Evolutionary conservation across 2,113 vertebrate genomes (phyloP).

Genomic region (Ondatra zibethicus): DNA sequence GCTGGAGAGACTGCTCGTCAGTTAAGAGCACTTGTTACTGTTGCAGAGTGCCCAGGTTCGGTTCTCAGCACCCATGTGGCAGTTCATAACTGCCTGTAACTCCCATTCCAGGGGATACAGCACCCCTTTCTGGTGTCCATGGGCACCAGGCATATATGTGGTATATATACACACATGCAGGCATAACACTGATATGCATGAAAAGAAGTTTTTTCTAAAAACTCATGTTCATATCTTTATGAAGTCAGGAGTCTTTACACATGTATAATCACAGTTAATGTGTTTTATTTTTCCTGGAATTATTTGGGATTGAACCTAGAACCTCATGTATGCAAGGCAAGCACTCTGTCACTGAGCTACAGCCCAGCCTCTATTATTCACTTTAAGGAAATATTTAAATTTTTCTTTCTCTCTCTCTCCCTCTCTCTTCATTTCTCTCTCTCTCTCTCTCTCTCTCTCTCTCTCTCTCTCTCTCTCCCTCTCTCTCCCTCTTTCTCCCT

Average conservation of each 20-base stretch:
- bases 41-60: neutral
- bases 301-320: neutral
- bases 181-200: neutral
- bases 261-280: neutral
- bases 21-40: neutral
- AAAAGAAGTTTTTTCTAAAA: neutral
- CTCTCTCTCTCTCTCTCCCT: rapidly evolving
- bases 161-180: neutral
- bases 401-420: too few species aligned
- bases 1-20: neutral
- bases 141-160: neutral
- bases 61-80: neutral
- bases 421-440: too few species aligned
- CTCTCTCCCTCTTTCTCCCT: rapidly evolving
- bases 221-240: neutral
- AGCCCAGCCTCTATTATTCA: neutral
- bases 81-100: neutral
- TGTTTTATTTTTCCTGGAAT: neutral
- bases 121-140: neutral
- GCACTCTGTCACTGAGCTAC: neutral
- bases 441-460: too few species aligned
- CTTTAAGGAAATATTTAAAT: neutral
- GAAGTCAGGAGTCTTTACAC: neutral
- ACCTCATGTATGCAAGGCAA: neutral
- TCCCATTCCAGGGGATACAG: neutral